A percentile compares a stretch with the other conserved stretches of the same genome.
Evolutionary conservation across 2,888 invertebrate genomes (phyloP).

Genomic region (Imbricaverruca yamaguchii): DNA sequence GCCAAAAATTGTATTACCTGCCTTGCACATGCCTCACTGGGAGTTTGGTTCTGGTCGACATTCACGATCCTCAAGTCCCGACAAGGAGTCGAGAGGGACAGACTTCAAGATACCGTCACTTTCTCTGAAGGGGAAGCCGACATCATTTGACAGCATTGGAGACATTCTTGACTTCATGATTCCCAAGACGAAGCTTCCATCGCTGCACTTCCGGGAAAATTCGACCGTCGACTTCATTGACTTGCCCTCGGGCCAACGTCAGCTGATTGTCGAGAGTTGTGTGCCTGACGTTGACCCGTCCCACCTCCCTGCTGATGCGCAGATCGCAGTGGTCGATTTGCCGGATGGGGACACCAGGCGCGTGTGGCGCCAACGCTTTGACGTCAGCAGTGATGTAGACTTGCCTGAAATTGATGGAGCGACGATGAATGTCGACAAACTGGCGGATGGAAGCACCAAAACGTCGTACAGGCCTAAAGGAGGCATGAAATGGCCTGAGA

Average conservation of each 20-base stretch:
- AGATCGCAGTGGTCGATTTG: neutral
- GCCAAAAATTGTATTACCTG: neutral
- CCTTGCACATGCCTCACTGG: neutral
- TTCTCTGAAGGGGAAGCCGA: neutral
- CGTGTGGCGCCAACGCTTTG: slow-evolving; percentile 1
- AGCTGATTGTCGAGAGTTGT: neutral
- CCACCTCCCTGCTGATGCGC: neutral
- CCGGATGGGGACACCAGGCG: neutral
- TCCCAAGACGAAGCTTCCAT: neutral
- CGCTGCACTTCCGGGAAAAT: neutral
- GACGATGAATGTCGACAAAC: slow-evolving; percentile 20
- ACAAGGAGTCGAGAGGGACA: neutral
- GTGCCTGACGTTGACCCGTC: neutral
- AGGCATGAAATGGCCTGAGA: neutral
- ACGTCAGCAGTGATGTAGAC: slow-evolving; percentile 24
- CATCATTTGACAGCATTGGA: neutral
- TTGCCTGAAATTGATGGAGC: slow-evolving; percentile 24
- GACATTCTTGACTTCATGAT: neutral
- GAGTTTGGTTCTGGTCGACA: slow-evolving; percentile 2
- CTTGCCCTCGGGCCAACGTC: neutral
- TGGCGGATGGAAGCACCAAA: slow-evolving; percentile 7
- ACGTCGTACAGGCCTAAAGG: slow-evolving; percentile 3
- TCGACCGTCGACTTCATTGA: neutral
- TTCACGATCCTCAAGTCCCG: neutral
- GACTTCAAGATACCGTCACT: neutral